Evolutionary conservation across 2,113 vertebrate genomes (phyloP).

Genomic region (Brienomyrus longianalis): DNA sequence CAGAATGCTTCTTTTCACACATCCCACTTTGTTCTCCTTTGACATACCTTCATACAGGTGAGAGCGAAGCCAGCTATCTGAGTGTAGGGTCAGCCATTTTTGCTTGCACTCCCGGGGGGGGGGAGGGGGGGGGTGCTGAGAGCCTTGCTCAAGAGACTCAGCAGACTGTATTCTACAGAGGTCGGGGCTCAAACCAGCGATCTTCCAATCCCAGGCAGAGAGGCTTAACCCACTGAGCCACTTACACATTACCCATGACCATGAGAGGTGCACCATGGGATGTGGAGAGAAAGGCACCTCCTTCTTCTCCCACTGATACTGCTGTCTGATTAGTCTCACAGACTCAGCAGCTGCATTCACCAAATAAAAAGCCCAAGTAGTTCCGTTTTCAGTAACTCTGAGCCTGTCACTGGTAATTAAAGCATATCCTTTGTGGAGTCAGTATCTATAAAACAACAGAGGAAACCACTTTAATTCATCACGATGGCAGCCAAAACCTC

Average conservation of each 20-base stretch:
- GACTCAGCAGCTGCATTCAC: background rate
- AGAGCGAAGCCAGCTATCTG: background rate
- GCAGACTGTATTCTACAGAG: background rate
- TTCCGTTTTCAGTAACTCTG: background rate
- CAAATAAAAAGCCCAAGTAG: background rate
- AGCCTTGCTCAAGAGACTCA: background rate
- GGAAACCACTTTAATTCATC: slow-evolving; percentile 61
- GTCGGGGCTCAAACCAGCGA: background rate
- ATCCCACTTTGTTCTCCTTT: background rate
- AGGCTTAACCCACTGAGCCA: background rate
- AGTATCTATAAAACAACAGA: slow-evolving; percentile 56
- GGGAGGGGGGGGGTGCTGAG: background rate
- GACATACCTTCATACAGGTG: background rate
- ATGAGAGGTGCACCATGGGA: background rate
- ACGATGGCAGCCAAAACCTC: slow-evolving; percentile 57
- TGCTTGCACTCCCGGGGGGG: background rate
- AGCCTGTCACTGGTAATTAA: slow-evolving; percentile 35
- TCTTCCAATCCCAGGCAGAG: background rate
- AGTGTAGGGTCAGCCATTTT: background rate
- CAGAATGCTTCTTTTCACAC: background rate
- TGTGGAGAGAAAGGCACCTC: background rate
- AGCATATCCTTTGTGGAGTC: slow-evolving; percentile 45
- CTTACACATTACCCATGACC: background rate
- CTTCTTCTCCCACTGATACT: background rate
- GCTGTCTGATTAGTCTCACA: background rate